Base-by-base conservation (phyloP, 2,797 vertebrate genomes). In the Crossoptilon crossoptilon region DNA sequence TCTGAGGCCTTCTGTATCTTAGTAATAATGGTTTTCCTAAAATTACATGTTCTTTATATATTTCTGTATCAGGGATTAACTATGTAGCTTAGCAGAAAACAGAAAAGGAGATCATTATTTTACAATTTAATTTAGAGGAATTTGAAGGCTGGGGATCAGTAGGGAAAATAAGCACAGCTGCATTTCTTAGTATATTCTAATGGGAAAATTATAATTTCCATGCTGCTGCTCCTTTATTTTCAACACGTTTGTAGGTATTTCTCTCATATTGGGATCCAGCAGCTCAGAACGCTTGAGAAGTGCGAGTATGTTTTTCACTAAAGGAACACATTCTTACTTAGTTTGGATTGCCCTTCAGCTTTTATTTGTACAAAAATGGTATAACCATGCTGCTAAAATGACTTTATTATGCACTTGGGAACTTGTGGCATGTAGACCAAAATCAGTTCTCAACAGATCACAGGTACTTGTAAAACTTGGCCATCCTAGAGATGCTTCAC, bases 61-160 rank as follows among this genome's bases (percentile, higher is more conserved):
- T 75, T 75, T 95, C 70, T 64, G 18, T 53, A 37, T 59, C 55
- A 24, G 70, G 59, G 79, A 67, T 93, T 87, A 89, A 63, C 87
- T 62, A 3, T 2, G 24, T 49, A 37, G 55, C 26, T 89, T 70
- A 87, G 67, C 7, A 70, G 73, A 60, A 87, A 92, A 46, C 24
- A 81, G 79, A 83, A 92, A 67, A 84, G 27, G 46, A 87, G 37
- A 71, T 83, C 33, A 31, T 90, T 72, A 78, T 78, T 93, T 94
- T 76, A 76, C 73, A 93, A 59, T 90, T 92, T 86, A 87, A 49
- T 91, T 89, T 63, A 79, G 49, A 75, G 84, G 75, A 94, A 66
- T 85, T 23, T 60, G 91, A 89, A 91, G 85, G 63, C 37, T 58
- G 39, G 43, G 44, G 71, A 91, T 87, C 37, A 39, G 78, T 19